phyloP scores from a whole-genome alignment of 2,888 invertebrate species.

The Helleia helle region DNA sequence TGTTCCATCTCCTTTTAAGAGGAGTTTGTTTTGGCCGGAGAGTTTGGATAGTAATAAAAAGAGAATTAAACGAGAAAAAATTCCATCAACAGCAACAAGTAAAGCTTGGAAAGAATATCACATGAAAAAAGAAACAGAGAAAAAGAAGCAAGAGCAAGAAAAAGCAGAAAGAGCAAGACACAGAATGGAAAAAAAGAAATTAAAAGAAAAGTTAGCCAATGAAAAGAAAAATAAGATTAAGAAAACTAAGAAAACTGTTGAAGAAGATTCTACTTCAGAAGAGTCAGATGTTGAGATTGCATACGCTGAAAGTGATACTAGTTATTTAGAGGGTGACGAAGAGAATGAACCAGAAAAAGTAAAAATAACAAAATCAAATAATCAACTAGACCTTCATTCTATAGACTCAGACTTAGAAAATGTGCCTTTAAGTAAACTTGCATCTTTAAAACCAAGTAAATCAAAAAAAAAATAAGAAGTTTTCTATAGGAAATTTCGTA shows the following conservation, averaged over 20 bases:
- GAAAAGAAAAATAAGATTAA: constrained; percentile 6
- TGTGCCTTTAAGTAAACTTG: constrained; percentile 10
- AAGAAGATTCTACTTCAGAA: constrained; percentile 11
- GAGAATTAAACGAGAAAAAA: constrained; percentile 12
- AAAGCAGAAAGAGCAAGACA: constrained; percentile 13
- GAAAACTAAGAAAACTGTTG: constrained; percentile 8
- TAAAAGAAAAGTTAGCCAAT: constrained; percentile 7
- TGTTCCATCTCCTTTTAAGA: constrained; percentile 14
- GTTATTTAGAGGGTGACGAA: too few relatives aligned
- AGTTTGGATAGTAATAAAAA: constrained; percentile 11
- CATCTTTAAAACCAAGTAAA: constrained; percentile 11
- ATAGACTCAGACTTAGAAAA: constrained; percentile 13
- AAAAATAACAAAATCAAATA: too few relatives aligned
- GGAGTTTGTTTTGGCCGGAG: constrained; percentile 13
- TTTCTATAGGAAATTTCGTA: constrained; percentile 8
- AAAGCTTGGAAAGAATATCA: constrained; percentile 16
- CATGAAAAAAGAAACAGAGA: constrained; percentile 12
- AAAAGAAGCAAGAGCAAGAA: constrained; percentile 12
- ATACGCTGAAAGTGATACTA: constrained; percentile 13
- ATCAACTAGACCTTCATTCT: too few relatives aligned
- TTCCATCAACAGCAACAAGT: constrained; percentile 14
- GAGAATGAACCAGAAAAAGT: too few relatives aligned
- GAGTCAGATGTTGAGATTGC: constrained; percentile 13
- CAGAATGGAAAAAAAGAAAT: constrained; percentile 9
- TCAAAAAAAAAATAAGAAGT: constrained; percentile 6